Conservation (phyloP, 2,113 vertebrate genomes). For the Epinephelus lanceolatus region DNA sequence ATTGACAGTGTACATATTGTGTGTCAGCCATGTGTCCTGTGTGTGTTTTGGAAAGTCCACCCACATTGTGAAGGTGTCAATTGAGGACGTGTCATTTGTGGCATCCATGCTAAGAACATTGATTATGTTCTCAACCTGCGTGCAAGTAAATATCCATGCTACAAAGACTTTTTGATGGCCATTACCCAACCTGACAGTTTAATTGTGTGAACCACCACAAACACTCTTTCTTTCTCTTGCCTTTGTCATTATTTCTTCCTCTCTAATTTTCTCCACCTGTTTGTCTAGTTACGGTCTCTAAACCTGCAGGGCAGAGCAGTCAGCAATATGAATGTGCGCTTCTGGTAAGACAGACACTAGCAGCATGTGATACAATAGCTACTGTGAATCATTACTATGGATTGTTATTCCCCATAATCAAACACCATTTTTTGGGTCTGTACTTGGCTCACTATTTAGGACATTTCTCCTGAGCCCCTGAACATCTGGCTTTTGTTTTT, state of each 20-base stretch:
- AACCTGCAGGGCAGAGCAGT: constrained; percentile 19
- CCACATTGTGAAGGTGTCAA: background rate
- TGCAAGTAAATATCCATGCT: constrained; percentile 30
- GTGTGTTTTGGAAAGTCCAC: background rate
- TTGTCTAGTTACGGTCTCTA: background rate
- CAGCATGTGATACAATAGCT: background rate
- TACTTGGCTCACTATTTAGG: background rate
- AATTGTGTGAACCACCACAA: background rate
- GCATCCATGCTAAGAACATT: background rate
- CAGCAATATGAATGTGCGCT: accelerated
- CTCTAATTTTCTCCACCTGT: constrained; percentile 28
- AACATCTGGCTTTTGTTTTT: too few relatives aligned
- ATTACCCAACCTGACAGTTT: constrained; percentile 36
- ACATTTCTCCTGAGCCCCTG: background rate
- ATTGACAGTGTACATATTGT: too few relatives aligned
- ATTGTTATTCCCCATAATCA: background rate
- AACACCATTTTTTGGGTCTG: background rate
- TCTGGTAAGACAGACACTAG: background rate
- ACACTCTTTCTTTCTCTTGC: background rate
- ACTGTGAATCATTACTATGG: too few relatives aligned
- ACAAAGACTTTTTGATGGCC: background rate
- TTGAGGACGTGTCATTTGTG: too few relatives aligned
- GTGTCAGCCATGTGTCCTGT: background rate
- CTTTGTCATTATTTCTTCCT: constrained; percentile 17
- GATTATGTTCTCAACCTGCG: background rate